phyloP scores from a whole-genome alignment of 2,888 invertebrate species.

The Troides aeacus region DNA sequence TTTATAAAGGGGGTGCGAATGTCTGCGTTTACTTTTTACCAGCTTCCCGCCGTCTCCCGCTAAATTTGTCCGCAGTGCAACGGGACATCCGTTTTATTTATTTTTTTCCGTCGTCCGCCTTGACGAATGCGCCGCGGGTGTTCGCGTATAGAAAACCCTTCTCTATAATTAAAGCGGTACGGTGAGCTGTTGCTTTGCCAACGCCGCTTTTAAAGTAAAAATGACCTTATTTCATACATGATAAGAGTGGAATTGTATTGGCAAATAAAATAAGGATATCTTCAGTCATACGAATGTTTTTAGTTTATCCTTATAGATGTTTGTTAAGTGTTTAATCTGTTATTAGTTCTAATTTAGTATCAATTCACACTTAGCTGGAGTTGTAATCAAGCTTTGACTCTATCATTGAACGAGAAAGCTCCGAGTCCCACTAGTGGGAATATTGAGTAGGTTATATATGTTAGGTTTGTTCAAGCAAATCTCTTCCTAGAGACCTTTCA shows the following conservation, averaged over 20 bases:
- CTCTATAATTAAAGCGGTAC: slow-evolving; percentile 40
- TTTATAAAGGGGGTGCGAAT: slow-evolving; percentile 33
- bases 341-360: neutral
- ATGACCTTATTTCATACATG: slow-evolving; percentile 34
- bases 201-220: slow-evolving; percentile 12
- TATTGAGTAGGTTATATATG: too few relatives aligned
- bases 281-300: slow-evolving; percentile 38
- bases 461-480: too few relatives aligned
- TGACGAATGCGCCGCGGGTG: slow-evolving; percentile 41
- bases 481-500: too few relatives aligned
- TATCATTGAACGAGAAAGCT: too few relatives aligned
- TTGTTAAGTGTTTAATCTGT: slow-evolving; percentile 53
- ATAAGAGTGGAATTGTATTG: slow-evolving; percentile 38
- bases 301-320: slow-evolving; percentile 47
- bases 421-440: too few relatives aligned
- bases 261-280: slow-evolving; percentile 36
- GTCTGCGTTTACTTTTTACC: slow-evolving; percentile 33
- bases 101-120: slow-evolving; percentile 19
- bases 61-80: slow-evolving; percentile 64
- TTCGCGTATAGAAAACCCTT: slow-evolving; percentile 44
- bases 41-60: slow-evolving; percentile 55
- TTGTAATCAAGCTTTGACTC: too few relatives aligned
- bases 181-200: slow-evolving; percentile 25
- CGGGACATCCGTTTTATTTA: slow-evolving; percentile 9
- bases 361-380: neutral